Evolutionary conservation across 2,888 invertebrate species (phyloP).

Genomic region (Argynnis bischoffii): DNA sequence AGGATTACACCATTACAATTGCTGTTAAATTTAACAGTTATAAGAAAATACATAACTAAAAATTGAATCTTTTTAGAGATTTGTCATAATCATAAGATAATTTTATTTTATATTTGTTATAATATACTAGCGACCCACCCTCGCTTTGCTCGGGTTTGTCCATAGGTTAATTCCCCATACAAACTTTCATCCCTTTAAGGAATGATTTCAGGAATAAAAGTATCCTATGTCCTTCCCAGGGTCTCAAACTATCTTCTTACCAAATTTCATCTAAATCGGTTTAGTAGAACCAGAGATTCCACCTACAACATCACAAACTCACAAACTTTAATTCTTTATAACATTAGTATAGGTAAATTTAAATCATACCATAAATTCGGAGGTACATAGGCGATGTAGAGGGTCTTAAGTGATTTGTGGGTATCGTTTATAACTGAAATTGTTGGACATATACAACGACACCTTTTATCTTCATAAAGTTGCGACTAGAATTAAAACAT

Average conservation of each 20-base stretch:
- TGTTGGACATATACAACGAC: slow-evolving; percentile 91
- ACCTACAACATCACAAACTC: too few species aligned
- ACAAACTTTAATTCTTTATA: too few species aligned
- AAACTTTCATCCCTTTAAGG: too few species aligned
- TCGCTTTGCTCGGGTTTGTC: too few species aligned
- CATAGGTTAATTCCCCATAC: too few species aligned
- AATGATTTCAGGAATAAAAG: too few species aligned
- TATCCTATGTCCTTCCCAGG: too few species aligned
- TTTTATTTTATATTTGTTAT: neutral
- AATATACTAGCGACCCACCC: too few species aligned
- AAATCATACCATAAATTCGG: slow-evolving; percentile 86
- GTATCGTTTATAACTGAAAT: slow-evolving; percentile 84
- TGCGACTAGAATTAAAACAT: slow-evolving; percentile 74
- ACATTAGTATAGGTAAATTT: too few species aligned
- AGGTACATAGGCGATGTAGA: slow-evolving; percentile 88
- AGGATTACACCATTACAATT: slow-evolving; percentile 90
- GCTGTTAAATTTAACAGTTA: slow-evolving; percentile 74
- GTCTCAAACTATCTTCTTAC: too few species aligned
- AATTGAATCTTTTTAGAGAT: slow-evolving; percentile 77
- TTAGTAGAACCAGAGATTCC: too few species aligned
- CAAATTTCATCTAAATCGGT: too few species aligned
- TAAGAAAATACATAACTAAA: slow-evolving; percentile 1
- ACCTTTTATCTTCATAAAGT: slow-evolving; percentile 89
- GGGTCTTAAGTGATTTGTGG: slow-evolving; percentile 77
- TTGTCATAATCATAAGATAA: slow-evolving; percentile 40